Percentiles rank a stretch among this genome's conserved stretches.
These are phyloP conservation scores for Atrina japonica DNA, from an alignment of 2,888 invertebrate genomes.

Conservation along the genomic window DNA sequence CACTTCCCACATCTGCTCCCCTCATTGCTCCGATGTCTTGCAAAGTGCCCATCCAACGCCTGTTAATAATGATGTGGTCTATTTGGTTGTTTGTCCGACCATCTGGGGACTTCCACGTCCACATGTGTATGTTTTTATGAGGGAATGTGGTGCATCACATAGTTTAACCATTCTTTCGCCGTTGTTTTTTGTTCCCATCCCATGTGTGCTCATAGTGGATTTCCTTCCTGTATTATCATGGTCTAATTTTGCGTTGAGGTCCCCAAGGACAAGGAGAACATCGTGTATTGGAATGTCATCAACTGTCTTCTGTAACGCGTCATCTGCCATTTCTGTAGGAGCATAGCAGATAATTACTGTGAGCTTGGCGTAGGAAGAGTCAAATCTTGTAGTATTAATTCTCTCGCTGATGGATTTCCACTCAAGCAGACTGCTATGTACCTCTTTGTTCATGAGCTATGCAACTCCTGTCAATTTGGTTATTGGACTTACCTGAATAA, in stretches of 20 bases:
- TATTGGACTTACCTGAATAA: constrained; percentile 7
- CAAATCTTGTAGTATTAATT: constrained; percentile 14
- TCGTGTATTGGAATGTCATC: no score
- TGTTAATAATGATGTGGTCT: constrained; percentile 20
- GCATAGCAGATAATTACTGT: constrained; percentile 5
- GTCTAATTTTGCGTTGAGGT: no score
- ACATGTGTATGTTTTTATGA: constrained; percentile 3
- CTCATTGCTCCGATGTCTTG: no score
- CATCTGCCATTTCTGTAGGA: constrained; percentile 3
- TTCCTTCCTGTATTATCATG: neutral
- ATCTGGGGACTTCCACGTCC: constrained; percentile 14
- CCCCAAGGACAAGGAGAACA: no score
- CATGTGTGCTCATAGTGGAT: constrained; percentile 6
- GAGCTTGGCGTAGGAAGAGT: constrained; percentile 1
- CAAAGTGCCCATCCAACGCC: constrained; percentile 7
- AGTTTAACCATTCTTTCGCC: neutral
- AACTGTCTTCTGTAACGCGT: no score
- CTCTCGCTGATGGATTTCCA: constrained; percentile 12
- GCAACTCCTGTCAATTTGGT: constrained; percentile 19
- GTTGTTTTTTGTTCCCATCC: constrained; percentile 12
- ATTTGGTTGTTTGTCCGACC: constrained; percentile 19
- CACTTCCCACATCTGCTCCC: constrained; percentile 27
- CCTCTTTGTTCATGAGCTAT: neutral
- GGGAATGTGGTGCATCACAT: constrained; percentile 5
- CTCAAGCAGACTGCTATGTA: constrained; percentile 8